These are phyloP conservation scores for Macroglossus sobrinus DNA, from an alignment of 2,113 vertebrate genomes.

Conservation along the genomic window DNA sequence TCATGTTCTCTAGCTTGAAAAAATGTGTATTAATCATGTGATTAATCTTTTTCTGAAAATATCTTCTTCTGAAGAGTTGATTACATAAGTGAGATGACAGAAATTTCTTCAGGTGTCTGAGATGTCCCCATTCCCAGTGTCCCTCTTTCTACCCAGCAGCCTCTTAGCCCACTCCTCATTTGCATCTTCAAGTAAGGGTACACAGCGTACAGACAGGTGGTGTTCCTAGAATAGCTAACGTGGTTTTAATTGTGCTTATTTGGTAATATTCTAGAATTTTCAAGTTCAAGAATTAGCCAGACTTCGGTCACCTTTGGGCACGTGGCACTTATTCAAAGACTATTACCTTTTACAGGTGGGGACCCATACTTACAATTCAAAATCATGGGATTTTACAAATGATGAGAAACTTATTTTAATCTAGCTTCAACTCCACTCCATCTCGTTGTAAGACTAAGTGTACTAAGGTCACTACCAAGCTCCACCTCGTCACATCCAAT, in stretches of 20 bases:
- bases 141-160: too few relatives aligned
- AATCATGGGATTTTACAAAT: background rate
- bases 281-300: background rate
- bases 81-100: background rate
- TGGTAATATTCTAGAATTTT: background rate
- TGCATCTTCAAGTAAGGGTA: background rate
- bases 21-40: background rate
- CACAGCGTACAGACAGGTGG: accelerated
- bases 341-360: background rate
- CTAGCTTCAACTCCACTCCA: background rate
- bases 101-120: background rate
- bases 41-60: background rate
- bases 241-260: background rate
- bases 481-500: background rate
- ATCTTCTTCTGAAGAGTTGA: background rate
- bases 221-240: background rate
- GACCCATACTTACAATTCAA: background rate
- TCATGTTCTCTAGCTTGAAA: background rate
- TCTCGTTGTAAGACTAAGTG: background rate
- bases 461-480: too few relatives aligned
- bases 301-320: background rate
- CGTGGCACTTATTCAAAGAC: background rate
- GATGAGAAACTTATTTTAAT: background rate
- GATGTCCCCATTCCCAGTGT: accelerated
- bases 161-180: background rate